Percentiles rank a stretch among this genome's conserved stretches.
phyloP scores from a whole-genome alignment of 2,888 invertebrate genomes.

The Drosophila cyrtoloma region DNA sequence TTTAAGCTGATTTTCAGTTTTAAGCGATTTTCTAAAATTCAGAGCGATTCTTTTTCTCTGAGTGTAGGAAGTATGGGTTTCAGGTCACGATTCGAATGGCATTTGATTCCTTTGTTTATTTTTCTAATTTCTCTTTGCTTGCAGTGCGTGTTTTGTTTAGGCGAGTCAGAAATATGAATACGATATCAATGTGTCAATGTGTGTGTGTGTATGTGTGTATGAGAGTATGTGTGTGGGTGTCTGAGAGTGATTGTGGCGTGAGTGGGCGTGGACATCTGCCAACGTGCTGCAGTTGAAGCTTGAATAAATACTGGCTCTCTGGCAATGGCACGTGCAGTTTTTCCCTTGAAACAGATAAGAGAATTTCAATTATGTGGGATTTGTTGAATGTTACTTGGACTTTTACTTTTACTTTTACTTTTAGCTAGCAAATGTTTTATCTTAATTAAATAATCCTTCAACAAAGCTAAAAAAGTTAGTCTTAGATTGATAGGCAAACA shows the following conservation, averaged over 20 bases:
- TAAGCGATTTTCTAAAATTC: neutral
- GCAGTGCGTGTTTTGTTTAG: slow-evolving; percentile 24
- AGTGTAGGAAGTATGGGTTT: slow-evolving; percentile 25
- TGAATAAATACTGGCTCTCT: slow-evolving; percentile 33
- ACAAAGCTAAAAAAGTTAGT: neutral
- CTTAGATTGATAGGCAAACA: neutral
- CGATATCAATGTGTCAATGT: slow-evolving; percentile 20
- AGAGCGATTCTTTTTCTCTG: neutral
- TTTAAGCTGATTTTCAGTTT: neutral
- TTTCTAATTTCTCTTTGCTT: slow-evolving; percentile 13
- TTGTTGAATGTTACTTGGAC: neutral
- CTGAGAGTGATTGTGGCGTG: slow-evolving; percentile 3
- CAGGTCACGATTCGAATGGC: slow-evolving; percentile 42
- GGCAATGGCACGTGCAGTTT: slow-evolving; percentile 34
- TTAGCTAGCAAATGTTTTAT: neutral
- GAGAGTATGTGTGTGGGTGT: slow-evolving; percentile 13
- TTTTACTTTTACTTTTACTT: neutral
- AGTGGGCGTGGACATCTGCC: slow-evolving; percentile 18
- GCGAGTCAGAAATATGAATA: slow-evolving; percentile 25
- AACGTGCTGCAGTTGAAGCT: slow-evolving; percentile 52
- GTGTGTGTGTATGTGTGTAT: slow-evolving; percentile 13
- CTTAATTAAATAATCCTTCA: neutral
- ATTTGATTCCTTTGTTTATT: slow-evolving; percentile 46
- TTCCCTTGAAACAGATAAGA: slow-evolving; percentile 18
- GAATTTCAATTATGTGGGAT: neutral